Conservation (phyloP, 2,113 vertebrate genomes). For the Candoia aspera region DNA sequence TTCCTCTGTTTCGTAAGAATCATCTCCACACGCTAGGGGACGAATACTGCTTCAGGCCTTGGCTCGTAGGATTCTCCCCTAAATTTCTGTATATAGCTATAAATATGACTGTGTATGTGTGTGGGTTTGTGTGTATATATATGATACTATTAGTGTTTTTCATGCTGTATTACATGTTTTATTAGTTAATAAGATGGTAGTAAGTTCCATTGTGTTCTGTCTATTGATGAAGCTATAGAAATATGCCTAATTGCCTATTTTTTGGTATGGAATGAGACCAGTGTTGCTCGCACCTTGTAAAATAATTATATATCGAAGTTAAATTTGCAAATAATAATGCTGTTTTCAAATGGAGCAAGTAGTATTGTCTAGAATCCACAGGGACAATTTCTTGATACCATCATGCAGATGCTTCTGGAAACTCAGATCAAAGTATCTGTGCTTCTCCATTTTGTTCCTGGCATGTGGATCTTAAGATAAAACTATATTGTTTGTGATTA, state of each 20-base stretch:
- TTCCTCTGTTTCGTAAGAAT: conserved; percentile 92
- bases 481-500: neutral
- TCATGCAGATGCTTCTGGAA: neutral
- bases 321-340: neutral
- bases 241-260: conserved; percentile 39
- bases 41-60: conserved; percentile 70
- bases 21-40: conserved; percentile 43
- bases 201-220: conserved; percentile 26
- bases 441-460: neutral
- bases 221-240: conserved; percentile 25
- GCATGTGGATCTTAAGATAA: neutral
- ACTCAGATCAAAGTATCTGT: neutral
- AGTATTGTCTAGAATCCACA: neutral
- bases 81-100: conserved; percentile 66
- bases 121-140: conserved; percentile 30
- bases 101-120: conserved; percentile 62
- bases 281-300: neutral
- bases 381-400: neutral
- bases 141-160: conserved; percentile 15
- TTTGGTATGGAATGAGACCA: conserved; percentile 44
- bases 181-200: conserved; percentile 64
- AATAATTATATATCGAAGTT: neutral
- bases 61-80: conserved; percentile 62
- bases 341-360: neutral
- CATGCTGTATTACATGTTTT: conserved; percentile 56